Base-by-base conservation (phyloP, 2,113 vertebrate genomes). In the Oreochromis tanganicae region DNA sequence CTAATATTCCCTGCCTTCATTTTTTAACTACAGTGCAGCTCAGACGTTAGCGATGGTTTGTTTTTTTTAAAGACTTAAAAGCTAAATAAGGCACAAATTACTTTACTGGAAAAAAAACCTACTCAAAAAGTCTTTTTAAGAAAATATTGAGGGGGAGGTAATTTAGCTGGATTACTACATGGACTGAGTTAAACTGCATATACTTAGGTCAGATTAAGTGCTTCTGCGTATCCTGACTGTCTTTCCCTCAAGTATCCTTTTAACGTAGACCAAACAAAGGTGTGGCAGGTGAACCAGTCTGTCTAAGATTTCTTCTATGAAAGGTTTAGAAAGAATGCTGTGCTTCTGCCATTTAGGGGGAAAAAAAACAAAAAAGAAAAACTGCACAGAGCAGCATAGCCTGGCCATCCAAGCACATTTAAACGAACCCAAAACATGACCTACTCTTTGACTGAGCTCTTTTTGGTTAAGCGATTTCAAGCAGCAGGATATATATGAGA, bases 51-150 rank as follows among this genome's bases (percentile, higher is more conserved):
- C 4, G 24, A 32, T 32, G 71, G 52, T 75, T 73, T 54, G 0
- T 43, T 80, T 50, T 50, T 41, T 50, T 43, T 3, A 4, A 66
- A 34, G 7, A 50, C 5, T 38, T 16, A 85, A 54, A 80, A 61
- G 36, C 16, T 50, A 68, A 90, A 84, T 80, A 94, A 94, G 93
- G 93, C 93, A 93, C 92, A 85, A 78, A 85, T 80, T 29, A 89
- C 48, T 54, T 80, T 7, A 48, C 6, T 80, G 17, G 17, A 1
- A 81, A n/a, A 21, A n/a, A 59, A n/a, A 46, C 5, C 7, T 41
- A 54, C 34, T 82, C 16, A 68, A 86, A 89, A 43, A 75, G 46
- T 29, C 2, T 27, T 82, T 54, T 17, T 11, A 82, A 83, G 75
- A 34, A 66, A 82, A 78, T 16, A 36, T 13, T 38, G 19, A 4